A percentile compares a stretch with the other conserved stretches of the same genome.
Conservation (phyloP, 2,797 vertebrate species). For the Peromyscus aztecus region DNA sequence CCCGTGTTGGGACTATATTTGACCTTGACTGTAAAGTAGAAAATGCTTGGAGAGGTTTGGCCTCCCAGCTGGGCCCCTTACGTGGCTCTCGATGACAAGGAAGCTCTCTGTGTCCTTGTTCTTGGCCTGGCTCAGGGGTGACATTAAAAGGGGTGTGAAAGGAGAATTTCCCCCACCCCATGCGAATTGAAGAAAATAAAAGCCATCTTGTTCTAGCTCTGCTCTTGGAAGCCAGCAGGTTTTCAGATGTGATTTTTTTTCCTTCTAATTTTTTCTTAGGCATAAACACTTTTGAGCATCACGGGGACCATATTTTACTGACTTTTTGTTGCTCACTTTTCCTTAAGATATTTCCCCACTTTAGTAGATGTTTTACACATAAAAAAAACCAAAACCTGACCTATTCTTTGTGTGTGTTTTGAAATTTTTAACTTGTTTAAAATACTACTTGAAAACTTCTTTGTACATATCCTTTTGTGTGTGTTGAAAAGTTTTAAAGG, state of each 20-base stretch:
- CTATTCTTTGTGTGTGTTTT: background rate
- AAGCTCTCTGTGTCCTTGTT: background rate
- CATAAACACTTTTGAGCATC: constrained; percentile 44
- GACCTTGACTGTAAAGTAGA: background rate
- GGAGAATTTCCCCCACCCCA: background rate
- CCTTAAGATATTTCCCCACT: constrained; percentile 34
- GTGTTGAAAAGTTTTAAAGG: background rate
- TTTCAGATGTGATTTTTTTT: constrained; percentile 34
- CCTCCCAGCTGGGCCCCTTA: background rate
- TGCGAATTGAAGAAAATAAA: constrained; percentile 56
- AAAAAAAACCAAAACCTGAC: background rate
- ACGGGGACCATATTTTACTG: background rate
- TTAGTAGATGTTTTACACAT: background rate
- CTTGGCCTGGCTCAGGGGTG: background rate
- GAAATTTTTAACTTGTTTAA: constrained; percentile 28
- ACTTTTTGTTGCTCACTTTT: background rate
- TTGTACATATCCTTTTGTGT: constrained; percentile 5
- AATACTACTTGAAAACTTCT: background rate
- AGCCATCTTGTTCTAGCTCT: background rate
- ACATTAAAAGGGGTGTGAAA: constrained; percentile 7
- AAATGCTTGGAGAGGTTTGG: background rate
- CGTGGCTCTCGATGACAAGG: background rate
- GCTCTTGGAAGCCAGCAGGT: constrained; percentile 25
- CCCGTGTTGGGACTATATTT: background rate
- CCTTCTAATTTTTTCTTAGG: background rate